Evolutionary conservation across 2,888 invertebrate species (phyloP), one percentile per base, ranked within the genome.

Genomic region (Pimpla rufipes): DNA sequence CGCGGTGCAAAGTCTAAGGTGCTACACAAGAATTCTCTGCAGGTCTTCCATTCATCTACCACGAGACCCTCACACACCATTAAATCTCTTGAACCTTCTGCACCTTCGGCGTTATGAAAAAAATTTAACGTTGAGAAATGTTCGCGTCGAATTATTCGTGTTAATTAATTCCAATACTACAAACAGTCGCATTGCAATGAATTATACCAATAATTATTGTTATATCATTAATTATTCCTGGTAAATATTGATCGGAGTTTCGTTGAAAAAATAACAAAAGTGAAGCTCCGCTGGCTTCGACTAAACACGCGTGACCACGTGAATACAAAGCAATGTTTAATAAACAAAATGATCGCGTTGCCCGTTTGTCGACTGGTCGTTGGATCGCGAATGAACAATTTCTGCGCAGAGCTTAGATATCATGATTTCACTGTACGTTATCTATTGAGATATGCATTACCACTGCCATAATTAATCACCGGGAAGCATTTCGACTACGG

Each of bases 401-500:
- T 35, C 29, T 47, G 29, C 45, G 21, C 21, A 7, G 13, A 45
- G n/a, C 23, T 23, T 37, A 50, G 7, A 40, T 40, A 21, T 23
- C 11, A 50, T 18, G 40, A 10, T 16, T 6, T 16, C n/a, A 16
- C 13, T 21, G 47, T 11, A 11, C 47, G 10, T 57, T 29, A 18
- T 7, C 21, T 8, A 47, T 47, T 13, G 21, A 10, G 62, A 59
- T 67, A 59, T 47, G 13, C 64, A 40, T 67, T 57, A 66, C 37
- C 47, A 7, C 13, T 13, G 1, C 57, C 11, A 10, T 18, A 8
- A 67, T 59, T 57, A 57, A 79, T 79, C 73, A 50, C 5, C 13
- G 16, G 55, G 29, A 79, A 59, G 73, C 73, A 55, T 67, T 73
- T 50, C 50, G 66, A 73, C 23, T 42, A 13, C 45, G 10, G 73